Conservation (phyloP, 1,140 invertebrate genomes). For the Akabosia matsudoensis region DNA sequence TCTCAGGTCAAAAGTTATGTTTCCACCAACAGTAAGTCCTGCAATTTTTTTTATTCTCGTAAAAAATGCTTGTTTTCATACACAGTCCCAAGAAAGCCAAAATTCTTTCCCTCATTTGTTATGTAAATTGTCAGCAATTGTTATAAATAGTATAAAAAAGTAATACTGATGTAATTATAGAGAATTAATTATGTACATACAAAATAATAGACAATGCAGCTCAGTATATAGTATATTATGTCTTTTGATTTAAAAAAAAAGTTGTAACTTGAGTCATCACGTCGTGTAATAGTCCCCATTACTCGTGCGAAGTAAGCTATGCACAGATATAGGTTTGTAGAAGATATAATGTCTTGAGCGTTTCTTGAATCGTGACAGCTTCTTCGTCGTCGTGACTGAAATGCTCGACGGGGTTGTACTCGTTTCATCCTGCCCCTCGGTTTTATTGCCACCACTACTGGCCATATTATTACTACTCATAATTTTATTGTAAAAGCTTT, state of each 20-base stretch:
- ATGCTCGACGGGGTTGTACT: not conserved
- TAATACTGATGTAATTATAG: not conserved
- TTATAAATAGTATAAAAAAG: not conserved
- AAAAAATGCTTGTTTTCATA: no score
- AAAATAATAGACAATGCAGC: no score
- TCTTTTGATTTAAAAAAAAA: no score
- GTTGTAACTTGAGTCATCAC: no score
- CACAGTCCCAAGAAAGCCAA: no score
- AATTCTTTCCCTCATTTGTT: no score
- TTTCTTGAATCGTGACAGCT: constrained; percentile 2
- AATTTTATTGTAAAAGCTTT: not conserved
- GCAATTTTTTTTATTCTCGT: no score
- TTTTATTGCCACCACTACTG: not conserved
- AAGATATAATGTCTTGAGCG: not conserved
- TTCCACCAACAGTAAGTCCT: no score
- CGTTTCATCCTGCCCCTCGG: not conserved
- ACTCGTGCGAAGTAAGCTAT: not conserved
- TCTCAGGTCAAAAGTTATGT: no score
- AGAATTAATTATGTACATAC: not conserved
- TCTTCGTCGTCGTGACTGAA: not conserved
- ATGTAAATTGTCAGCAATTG: not conserved
- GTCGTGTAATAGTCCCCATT: not conserved
- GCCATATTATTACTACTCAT: constrained; percentile 9
- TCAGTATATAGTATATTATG: no score
- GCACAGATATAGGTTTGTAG: constrained; percentile 11